Conservation (phyloP, 2,113 vertebrate species). For the Proterorhinus semilunaris region DNA sequence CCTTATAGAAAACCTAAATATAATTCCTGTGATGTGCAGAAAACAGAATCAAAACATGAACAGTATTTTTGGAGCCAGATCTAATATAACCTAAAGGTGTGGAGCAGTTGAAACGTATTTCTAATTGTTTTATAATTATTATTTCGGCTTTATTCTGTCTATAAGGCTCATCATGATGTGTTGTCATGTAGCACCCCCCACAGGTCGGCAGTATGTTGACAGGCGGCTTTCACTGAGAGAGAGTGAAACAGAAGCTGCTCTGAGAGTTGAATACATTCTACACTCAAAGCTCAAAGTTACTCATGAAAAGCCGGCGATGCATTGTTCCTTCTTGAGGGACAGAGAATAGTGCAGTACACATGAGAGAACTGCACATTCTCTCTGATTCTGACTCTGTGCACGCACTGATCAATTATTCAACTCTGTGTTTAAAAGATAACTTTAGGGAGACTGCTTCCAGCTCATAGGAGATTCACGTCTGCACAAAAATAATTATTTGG, state of each 20-base stretch:
- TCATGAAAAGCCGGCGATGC: slow-evolving; percentile 34
- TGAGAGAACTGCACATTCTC: slow-evolving; percentile 35
- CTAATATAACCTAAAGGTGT: background rate
- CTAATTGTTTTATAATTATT: background rate
- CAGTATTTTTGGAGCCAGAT: background rate
- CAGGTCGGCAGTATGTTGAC: slow-evolving; percentile 80
- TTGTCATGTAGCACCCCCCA: slow-evolving; percentile 93
- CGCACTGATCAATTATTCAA: slow-evolving; percentile 69
- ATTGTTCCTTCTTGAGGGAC: slow-evolving; percentile 57
- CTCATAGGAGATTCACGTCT: slow-evolving; percentile 32
- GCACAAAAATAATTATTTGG: slow-evolving; percentile 5
- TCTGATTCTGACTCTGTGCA: slow-evolving; percentile 63
- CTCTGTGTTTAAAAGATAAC: slow-evolving; percentile 59
- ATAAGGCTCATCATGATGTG: slow-evolving; percentile 49
- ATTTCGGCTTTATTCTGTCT: background rate
- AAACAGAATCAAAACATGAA: no score
- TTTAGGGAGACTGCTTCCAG: slow-evolving; percentile 52
- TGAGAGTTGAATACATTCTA: slow-evolving; percentile 19
- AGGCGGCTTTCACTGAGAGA: slow-evolving; percentile 26
- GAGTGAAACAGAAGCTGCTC: slow-evolving; percentile 18
- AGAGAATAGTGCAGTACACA: slow-evolving; percentile 39
- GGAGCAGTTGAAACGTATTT: background rate
- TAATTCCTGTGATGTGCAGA: no score
- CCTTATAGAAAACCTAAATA: no score
- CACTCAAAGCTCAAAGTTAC: slow-evolving; percentile 27